phyloP scores from a whole-genome alignment of 2,888 invertebrate species.

The Mechanitis messenoides region DNA sequence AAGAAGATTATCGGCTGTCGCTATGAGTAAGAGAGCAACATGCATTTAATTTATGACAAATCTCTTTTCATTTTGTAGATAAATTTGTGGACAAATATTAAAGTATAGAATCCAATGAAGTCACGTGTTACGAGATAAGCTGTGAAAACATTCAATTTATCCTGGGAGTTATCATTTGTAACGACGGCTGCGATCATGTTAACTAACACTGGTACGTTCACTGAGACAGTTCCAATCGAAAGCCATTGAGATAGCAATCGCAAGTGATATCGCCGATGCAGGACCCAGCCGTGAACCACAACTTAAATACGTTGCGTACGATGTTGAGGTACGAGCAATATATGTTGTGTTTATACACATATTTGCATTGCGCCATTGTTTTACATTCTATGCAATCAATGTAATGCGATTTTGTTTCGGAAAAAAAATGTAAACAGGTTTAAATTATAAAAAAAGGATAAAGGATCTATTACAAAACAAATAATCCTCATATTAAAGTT shows the following conservation, averaged over 20 bases:
- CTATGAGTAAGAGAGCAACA: background rate
- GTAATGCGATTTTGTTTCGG: background rate
- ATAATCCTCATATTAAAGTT: no score
- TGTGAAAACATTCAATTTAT: background rate
- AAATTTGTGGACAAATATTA: background rate
- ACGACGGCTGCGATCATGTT: background rate
- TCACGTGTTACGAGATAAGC: background rate
- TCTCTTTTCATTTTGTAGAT: background rate
- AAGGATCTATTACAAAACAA: no score
- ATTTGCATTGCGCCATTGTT: background rate
- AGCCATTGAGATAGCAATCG: conserved; percentile 7
- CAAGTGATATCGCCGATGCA: conserved; percentile 2
- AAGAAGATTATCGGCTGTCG: background rate
- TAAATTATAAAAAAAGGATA: no score
- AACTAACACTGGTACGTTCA: background rate
- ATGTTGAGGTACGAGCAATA: background rate
- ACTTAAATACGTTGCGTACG: conserved; percentile 1
- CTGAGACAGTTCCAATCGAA: conserved; percentile 4
- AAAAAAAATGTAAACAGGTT: no score
- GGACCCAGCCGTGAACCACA: background rate
- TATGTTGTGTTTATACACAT: background rate
- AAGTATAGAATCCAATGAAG: background rate
- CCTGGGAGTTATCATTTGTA: background rate
- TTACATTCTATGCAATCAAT: background rate
- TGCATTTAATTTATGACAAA: background rate